Base-by-base conservation (phyloP, 2,888 invertebrate genomes). In the Pyrrhia umbra region DNA sequence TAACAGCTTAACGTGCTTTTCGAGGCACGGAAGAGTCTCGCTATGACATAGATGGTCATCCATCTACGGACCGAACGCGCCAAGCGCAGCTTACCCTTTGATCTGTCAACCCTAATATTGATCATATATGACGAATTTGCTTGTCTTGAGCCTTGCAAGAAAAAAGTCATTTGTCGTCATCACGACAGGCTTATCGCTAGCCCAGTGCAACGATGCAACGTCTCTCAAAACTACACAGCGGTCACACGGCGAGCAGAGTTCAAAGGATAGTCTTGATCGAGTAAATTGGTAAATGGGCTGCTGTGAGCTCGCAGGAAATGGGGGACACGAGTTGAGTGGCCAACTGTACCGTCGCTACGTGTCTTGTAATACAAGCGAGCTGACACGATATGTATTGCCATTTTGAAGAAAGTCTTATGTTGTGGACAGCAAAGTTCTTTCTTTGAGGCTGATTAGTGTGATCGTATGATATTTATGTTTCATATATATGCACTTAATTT, bases 231-330 rank as follows among this genome's bases (percentile, higher is more conserved):
- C 68, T 47, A 70, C 78, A 73, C 65, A 82, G 71, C 73, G 76
- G 79, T 78, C 68, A 65, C 64, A 66, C 71, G 61, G 59, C 45
- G 52, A 50, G 23, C 58, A 34, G 70, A 62, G 75, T 77, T 80
- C 81, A 83, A 80, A 79, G 78, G 84, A 81, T 82, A 81, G 77
- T 70, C 82, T 85, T 85, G 86, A 88, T 85, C 85, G 83, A 80
- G 87, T 87, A 86, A 91, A 92, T 92, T 92, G 91, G 82, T 91
- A 91, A 92, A 90, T 91, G 83, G 84, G 79, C 66, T 79, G 82
- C 69, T 54, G 63, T 64, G 72, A 66, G 79, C 77, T 82, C 83
- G 83, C 91, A 90, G 92, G 92, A 92, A 89, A 87, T 87, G 87
- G 92, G 90, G 90, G 80, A 71, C 75, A 47, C 69, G 77, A 80